Evolutionary conservation across 2,113 vertebrate genomes (phyloP), one percentile per base, ranked within the genome.

Genomic region (Hystrix cristata): DNA sequence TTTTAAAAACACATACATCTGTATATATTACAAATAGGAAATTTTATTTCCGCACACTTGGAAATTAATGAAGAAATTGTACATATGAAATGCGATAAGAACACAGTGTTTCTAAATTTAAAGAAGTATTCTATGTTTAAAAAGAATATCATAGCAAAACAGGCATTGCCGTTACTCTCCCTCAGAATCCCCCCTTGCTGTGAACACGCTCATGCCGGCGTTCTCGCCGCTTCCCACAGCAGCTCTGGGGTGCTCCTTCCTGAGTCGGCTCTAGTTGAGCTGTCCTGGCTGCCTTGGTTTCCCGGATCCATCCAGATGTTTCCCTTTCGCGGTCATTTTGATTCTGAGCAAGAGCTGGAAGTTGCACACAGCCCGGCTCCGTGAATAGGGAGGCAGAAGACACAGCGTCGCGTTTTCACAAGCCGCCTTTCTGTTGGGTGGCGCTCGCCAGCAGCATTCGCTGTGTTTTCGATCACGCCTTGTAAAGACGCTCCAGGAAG

Each of bases 171-270:
- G 1, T 25, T 13, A 5, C 5, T 43, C 43, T 7, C 3, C 43
- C 19, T 25, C 71, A 12, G 21, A 2, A 7, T 23, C 38, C 11
- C 72, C 23, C 38, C 21, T 46, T 1, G 21, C 9, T 1, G 3
- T 13, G 23, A 5, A 1, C 46, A 11, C 43, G n/a, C 72, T 8
- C 23, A 1, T 15, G 23, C 23, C 19, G 1, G 2, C 12, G 7
- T 4, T 12, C 72, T 13, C 9, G 25, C 15, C 48, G 4, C 74
- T 31, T 31, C 14, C 71, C 6, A 19, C 2, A 9, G 27, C 14
- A 4, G 14, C 74, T 53, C 48, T 0, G 46, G 27, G 3, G 14
- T 9, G 10, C 48, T 12, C 72, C 15, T 23, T 46, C 71, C 10
- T 25, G 9, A 13, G 38, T 13, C 38, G 38, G 25, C 67, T 23